A percentile compares a stretch with the other conserved stretches of the same genome.
phyloP scores from a whole-genome alignment of 2,797 vertebrate species.

The Gymnopithys bicolor region DNA sequence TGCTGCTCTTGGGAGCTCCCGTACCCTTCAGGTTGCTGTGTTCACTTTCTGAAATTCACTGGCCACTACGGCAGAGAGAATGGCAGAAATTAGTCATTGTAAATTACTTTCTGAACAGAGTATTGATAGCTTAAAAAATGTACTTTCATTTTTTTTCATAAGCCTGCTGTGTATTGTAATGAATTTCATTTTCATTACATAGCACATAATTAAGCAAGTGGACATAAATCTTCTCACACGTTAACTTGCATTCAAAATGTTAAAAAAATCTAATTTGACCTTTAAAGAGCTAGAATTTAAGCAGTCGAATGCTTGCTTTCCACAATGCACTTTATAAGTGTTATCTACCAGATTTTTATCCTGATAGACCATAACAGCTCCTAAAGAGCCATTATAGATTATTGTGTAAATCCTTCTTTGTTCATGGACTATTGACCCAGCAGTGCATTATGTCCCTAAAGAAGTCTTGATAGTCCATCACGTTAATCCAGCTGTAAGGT shows the following conservation, averaged over 20 bases:
- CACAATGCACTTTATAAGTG: neutral
- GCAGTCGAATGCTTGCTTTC: neutral
- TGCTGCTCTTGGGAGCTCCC: accelerated
- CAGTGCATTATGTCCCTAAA: slow-evolving; percentile 53
- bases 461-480: slow-evolving; percentile 57
- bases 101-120: neutral
- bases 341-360: slow-evolving; percentile 55
- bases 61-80: neutral
- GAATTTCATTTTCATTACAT: neutral
- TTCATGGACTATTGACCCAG: slow-evolving; percentile 65
- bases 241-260: neutral
- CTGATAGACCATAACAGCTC: slow-evolving; percentile 57
- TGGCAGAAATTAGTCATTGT: neutral
- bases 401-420: slow-evolving; percentile 70
- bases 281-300: slow-evolving; percentile 7
- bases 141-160: neutral
- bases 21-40: accelerated
- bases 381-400: slow-evolving; percentile 66
- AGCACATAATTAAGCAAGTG: neutral
- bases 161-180: neutral
- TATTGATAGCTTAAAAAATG: neutral
- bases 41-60: accelerated
- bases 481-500: slow-evolving; percentile 57
- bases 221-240: neutral
- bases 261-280: neutral